Conservation (phyloP, 1,140 invertebrate genomes). For the Drosophila albomicans region DNA sequence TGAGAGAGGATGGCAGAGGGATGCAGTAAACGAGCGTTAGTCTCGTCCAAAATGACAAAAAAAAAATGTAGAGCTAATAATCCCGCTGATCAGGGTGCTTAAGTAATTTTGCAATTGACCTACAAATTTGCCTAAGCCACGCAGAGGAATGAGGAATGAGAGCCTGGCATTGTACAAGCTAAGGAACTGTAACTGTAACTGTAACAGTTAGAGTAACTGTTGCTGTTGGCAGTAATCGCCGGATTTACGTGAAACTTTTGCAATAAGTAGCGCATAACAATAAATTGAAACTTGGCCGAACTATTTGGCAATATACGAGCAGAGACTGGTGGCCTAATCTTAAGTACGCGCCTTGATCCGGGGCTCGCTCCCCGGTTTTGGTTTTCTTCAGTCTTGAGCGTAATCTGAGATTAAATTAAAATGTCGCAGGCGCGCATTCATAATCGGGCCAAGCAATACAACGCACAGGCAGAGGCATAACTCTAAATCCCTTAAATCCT, state of each 20-base stretch:
- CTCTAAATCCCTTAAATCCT: slow-evolving; percentile 60
- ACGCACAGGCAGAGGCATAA: slow-evolving; percentile 5
- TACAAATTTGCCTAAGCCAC: slow-evolving; percentile 69
- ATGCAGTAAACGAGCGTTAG: background rate
- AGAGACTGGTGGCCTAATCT: slow-evolving; percentile 70
- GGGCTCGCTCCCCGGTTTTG: slow-evolving; percentile 47
- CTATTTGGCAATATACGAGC: slow-evolving; percentile 80
- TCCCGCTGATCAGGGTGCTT: slow-evolving; percentile 45
- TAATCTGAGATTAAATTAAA: slow-evolving; percentile 83
- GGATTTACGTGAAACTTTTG: slow-evolving; percentile 78
- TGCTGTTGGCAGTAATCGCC: slow-evolving; percentile 59
- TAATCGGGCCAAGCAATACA: slow-evolving; percentile 51
- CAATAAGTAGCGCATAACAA: slow-evolving; percentile 57
- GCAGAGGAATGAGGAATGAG: background rate
- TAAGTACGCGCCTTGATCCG: slow-evolving; percentile 57
- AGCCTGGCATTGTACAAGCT: background rate
- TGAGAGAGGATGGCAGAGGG: slow-evolving; percentile 11
- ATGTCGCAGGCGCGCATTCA: slow-evolving; percentile 76
- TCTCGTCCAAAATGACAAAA: too few relatives aligned
- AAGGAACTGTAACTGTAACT: background rate
- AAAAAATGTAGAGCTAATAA: slow-evolving; percentile 29
- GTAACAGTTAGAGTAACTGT: slow-evolving; percentile 18
- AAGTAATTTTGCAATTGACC: slow-evolving; percentile 75
- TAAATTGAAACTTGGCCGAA: slow-evolving; percentile 42
- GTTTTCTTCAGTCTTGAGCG: slow-evolving; percentile 38